Conservation (phyloP, 2,113 vertebrate genomes). For the Mesocricetus auratus region DNA sequence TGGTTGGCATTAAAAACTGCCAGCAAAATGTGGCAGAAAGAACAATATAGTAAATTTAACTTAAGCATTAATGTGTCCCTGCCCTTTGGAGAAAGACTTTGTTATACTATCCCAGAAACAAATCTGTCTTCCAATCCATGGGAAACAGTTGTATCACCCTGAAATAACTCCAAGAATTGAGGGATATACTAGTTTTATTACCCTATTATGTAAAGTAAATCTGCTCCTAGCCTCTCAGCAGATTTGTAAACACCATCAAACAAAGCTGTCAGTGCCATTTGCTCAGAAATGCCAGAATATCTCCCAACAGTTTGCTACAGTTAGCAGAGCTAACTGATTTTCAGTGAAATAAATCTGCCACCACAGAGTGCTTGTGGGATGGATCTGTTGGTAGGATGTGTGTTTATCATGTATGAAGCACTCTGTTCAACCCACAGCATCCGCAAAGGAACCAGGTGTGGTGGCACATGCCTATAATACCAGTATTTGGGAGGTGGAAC, state of each 20-base stretch:
- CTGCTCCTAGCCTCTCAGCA: not conserved
- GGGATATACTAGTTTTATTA: not conserved
- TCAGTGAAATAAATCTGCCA: not conserved
- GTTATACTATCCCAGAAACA: constrained; percentile 3
- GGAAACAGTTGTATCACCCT: constrained; percentile 2
- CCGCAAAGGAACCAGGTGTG: not conserved
- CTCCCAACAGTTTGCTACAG: constrained; percentile 9
- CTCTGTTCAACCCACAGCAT: not conserved
- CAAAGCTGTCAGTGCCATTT: constrained; percentile 41
- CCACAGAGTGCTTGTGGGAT: not conserved
- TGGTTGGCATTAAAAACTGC: not conserved
- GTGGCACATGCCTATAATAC: not conserved
- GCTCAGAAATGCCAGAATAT: constrained; percentile 46
- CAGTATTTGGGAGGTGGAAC: not conserved
- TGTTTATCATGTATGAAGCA: not conserved
- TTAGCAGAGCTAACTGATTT: not conserved
- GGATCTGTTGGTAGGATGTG: not conserved
- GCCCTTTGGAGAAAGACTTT: not conserved
- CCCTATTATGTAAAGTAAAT: not conserved
- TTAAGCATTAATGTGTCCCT: not conserved
- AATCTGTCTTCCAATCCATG: not conserved
- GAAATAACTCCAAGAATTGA: constrained; percentile 18
- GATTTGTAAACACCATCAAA: constrained; percentile 45
- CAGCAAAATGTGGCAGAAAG: not conserved
- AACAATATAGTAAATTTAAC: not conserved